Percentiles rank a stretch among this genome's conserved stretches.
These are phyloP conservation scores for Sarcophaga rosellei DNA, from an alignment of 2,888 invertebrate species.

Conservation along the genomic window DNA sequence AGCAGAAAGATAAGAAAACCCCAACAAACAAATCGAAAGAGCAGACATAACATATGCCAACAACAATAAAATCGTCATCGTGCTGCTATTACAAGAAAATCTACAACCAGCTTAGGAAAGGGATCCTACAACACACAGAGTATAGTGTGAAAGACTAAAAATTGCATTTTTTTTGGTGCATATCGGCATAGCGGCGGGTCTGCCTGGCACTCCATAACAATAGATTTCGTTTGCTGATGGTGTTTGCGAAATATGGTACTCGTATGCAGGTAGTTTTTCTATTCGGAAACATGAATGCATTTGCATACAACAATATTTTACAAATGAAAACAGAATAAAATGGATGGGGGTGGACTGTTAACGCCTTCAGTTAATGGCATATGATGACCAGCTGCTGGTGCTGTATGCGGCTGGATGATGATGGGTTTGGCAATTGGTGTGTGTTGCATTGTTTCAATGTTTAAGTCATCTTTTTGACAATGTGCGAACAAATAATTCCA, in stretches of 20 bases:
- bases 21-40: conserved; percentile 44
- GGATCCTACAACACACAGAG: conserved; percentile 7
- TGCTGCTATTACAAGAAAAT: neutral
- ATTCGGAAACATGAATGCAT: conserved; percentile 50
- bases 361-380: conserved; percentile 64
- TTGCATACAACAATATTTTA: neutral
- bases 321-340: neutral
- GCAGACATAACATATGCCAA: conserved; percentile 57
- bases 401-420: conserved; percentile 29
- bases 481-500: conserved; percentile 80
- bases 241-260: conserved; percentile 2
- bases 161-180: conserved; percentile 58
- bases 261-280: conserved; percentile 56
- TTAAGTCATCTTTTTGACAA: conserved; percentile 69
- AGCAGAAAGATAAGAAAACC: conserved; percentile 67
- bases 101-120: neutral
- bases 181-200: neutral
- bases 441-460: conserved; percentile 48
- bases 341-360: conserved; percentile 57
- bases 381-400: conserved; percentile 55
- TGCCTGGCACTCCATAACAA: conserved; percentile 24
- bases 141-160: conserved; percentile 21
- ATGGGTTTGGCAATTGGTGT: conserved; percentile 31
- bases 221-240: conserved; percentile 11
- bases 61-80: conserved; percentile 40